Base-by-base conservation (phyloP, 2,888 invertebrate species). In the Euplexia lucipara region DNA sequence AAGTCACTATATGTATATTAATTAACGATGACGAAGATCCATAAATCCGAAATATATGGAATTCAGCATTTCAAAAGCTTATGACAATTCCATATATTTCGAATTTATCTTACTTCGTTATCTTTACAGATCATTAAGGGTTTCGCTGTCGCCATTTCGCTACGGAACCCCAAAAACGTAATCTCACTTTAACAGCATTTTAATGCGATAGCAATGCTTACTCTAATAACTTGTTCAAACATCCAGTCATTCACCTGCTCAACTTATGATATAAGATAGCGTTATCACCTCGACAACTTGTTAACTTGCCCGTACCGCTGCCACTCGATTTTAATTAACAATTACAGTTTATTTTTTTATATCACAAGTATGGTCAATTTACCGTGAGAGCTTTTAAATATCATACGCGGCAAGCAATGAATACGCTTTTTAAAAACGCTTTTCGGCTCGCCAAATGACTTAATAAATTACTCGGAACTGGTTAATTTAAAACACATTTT, bases 241-340 rank as follows among this genome's bases (percentile, higher is more conserved):
- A 88, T 78, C 78, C 79, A 90, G 88, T 91, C 90, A 84, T 88
- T 90, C 90, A 92, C 93, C 91, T 91, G 90, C 83, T 82, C 86
- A 84, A 82, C 86, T 88, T 84, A 88, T 88, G 86, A 88, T 86
- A 82, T 76, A 78, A 88, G 88, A 88, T 88, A 87, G 70, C 73
- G 70, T 80, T 87, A 87, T 86, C 83, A 78, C 37, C 52, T 16
- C 44, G 75, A 79, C 86, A 79, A 79, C 82, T 80, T 76, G 66
- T 57, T 82, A 79, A 45, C 41, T 34, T 22, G 53, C 26, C 26
- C 16, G 49, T 8, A 58, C 39, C 44, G 39, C 42, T 35, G 54
- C 20, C 52, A 57, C 42, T 48, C 65, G 48, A 60, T 70, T 49
- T 75, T 78, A 78, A 76, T 80, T 69, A 73, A 67, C 57, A 73